phyloP scores from a whole-genome alignment of 23 tunicate genomes.

The Styela clava region DNA sequence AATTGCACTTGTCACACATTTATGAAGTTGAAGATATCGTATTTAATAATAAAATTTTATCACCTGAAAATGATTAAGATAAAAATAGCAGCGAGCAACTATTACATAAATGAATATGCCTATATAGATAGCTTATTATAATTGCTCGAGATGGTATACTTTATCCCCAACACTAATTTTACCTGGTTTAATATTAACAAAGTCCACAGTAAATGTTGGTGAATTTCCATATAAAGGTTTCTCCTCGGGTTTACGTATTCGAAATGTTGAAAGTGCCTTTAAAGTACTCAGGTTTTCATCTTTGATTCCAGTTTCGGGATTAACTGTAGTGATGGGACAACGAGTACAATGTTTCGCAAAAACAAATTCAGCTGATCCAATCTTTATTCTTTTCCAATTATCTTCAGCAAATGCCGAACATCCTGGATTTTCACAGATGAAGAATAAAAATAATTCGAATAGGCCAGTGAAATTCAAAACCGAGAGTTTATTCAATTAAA shows the following conservation, averaged over 20 bases:
- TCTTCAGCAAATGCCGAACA: conserved; percentile 3
- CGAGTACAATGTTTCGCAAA: conserved; percentile 10
- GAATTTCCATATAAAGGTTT: conserved; percentile 15
- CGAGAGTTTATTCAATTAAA: no score
- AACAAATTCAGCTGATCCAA: background rate
- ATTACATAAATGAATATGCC: no score
- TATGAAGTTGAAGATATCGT: no score
- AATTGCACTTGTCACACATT: no score
- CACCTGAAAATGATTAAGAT: no score
- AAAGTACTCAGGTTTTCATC: conserved; percentile 28
- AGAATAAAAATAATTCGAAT: no score
- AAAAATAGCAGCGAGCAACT: no score
- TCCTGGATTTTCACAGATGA: background rate
- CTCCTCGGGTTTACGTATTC: conserved; percentile 15
- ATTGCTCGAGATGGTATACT: no score
- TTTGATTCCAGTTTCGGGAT: conserved; percentile 42
- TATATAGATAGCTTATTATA: no score
- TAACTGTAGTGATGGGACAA: conserved; percentile 56
- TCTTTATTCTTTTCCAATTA: background rate
- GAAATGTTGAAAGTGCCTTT: conserved; percentile 23
- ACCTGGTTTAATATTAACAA: conserved; percentile 33
- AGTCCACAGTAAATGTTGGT: conserved; percentile 31
- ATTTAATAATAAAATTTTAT: no score
- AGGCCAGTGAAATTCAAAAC: no score
- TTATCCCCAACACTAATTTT: conserved; percentile 39